Conservation (phyloP, 2,113 vertebrate genomes). For the Odobenus rosmarus region DNA sequence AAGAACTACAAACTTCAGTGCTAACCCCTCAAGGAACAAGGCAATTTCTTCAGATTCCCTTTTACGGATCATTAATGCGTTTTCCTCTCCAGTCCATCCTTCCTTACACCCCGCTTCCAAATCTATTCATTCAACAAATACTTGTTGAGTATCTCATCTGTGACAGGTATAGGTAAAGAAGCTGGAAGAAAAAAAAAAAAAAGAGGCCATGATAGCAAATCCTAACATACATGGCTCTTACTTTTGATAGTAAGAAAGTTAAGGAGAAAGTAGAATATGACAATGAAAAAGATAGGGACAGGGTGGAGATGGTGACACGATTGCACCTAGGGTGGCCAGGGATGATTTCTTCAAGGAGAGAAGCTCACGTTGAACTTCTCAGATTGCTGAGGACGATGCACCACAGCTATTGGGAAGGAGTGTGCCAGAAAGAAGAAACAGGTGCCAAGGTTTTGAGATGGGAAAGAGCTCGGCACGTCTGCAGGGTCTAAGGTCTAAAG, state of each 20-base stretch:
- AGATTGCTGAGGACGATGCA: background rate
- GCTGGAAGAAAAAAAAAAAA: background rate
- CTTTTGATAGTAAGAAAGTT: background rate
- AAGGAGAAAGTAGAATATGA: background rate
- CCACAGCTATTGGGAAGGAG: too few species aligned
- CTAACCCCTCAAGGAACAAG: background rate
- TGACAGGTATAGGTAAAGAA: background rate
- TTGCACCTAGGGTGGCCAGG: background rate
- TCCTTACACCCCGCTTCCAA: background rate
- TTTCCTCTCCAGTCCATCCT: background rate
- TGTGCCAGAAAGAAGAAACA: background rate
- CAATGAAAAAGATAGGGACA: background rate
- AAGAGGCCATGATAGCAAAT: background rate
- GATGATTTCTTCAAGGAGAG: background rate
- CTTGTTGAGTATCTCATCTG: background rate
- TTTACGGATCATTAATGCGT: background rate
- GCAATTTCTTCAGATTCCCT: background rate
- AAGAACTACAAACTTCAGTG: background rate
- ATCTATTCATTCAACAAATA: background rate
- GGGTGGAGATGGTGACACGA: background rate
- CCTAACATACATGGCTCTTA: background rate
- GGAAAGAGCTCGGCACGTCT: background rate
- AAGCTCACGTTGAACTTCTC: background rate
- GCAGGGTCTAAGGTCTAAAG: background rate
- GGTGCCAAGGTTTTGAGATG: background rate